These are phyloP conservation scores for Drosophila virilis DNA, from an alignment of 1,140 invertebrate species.

Conservation along the genomic window DNA sequence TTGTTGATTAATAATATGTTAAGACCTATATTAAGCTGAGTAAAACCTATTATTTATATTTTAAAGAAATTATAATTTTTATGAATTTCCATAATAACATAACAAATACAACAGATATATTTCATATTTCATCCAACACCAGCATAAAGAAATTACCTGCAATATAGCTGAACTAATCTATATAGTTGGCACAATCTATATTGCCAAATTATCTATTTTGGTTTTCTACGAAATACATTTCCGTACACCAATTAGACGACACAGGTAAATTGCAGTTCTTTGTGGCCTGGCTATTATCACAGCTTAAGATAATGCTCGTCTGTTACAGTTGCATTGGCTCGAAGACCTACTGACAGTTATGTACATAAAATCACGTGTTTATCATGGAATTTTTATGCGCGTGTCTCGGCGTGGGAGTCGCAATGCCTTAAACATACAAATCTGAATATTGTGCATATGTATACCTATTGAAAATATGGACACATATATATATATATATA, in stretches of 20 bases:
- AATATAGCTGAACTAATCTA: too few species aligned
- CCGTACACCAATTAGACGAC: neutral
- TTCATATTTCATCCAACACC: too few species aligned
- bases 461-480: constrained; percentile 16
- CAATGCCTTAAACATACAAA: neutral
- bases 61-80: too few species aligned
- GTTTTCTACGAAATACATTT: too few species aligned
- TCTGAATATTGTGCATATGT: constrained; percentile 10
- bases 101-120: too few species aligned
- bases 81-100: too few species aligned
- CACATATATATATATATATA: too few species aligned
- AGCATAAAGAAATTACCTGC: too few species aligned
- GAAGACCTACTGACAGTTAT: constrained; percentile 46
- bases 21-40: neutral
- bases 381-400: constrained; percentile 73
- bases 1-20: constrained; percentile 23
- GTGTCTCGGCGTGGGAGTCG: constrained; percentile 62
- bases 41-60: neutral
- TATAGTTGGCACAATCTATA: too few species aligned
- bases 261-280: neutral
- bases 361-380: constrained; percentile 79
- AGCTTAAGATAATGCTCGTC: constrained; percentile 12
- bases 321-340: constrained; percentile 39
- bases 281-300: neutral
- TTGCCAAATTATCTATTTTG: too few species aligned